Percentiles rank a stretch among this genome's conserved stretches.
These are phyloP conservation scores for Drosophila parthenogenetica DNA, from an alignment of 2,888 invertebrate genomes.

Conservation along the genomic window DNA sequence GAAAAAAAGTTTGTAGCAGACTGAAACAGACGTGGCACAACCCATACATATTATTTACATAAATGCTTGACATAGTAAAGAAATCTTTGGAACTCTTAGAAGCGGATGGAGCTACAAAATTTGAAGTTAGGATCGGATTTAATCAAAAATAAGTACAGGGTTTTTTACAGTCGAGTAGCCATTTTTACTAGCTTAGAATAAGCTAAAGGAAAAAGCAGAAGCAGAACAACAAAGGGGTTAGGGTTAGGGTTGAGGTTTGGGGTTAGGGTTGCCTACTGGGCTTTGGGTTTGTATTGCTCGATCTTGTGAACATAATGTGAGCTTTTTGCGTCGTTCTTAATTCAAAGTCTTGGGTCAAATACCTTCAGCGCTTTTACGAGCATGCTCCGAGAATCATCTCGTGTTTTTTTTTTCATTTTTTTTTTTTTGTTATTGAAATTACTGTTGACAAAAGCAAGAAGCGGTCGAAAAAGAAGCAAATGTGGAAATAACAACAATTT, in stretches of 20 bases:
- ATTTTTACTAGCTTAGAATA: conserved; percentile 1
- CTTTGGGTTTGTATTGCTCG: background rate
- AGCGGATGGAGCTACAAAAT: too few species aligned
- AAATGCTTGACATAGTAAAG: too few species aligned
- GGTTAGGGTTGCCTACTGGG: conserved; percentile 15
- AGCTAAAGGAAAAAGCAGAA: background rate
- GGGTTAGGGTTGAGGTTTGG: conserved; percentile 24
- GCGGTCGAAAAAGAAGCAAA: conserved; percentile 4
- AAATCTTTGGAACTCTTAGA: too few species aligned
- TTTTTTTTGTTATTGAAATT: conserved; percentile 60
- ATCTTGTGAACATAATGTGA: conserved; percentile 1
- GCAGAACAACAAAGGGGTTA: conserved; percentile 26
- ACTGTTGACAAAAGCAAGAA: conserved; percentile 26
- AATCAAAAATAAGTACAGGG: too few species aligned
- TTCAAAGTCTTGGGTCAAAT: conserved; percentile 61
- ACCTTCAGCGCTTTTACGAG: conserved; percentile 60
- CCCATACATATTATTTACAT: too few species aligned
- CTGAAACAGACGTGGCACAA: too few species aligned
- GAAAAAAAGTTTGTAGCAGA: too few species aligned
- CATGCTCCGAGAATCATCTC: conserved; percentile 42
- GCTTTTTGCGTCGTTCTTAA: conserved; percentile 51
- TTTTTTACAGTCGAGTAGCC: too few species aligned
- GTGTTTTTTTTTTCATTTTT: conserved; percentile 11
- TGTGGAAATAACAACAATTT: conserved; percentile 39
- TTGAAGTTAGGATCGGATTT: too few species aligned